Evolutionary conservation across 2,888 invertebrate genomes (phyloP), one percentile per base, ranked within the genome.

Genomic region (Rhagonycha lutea): DNA sequence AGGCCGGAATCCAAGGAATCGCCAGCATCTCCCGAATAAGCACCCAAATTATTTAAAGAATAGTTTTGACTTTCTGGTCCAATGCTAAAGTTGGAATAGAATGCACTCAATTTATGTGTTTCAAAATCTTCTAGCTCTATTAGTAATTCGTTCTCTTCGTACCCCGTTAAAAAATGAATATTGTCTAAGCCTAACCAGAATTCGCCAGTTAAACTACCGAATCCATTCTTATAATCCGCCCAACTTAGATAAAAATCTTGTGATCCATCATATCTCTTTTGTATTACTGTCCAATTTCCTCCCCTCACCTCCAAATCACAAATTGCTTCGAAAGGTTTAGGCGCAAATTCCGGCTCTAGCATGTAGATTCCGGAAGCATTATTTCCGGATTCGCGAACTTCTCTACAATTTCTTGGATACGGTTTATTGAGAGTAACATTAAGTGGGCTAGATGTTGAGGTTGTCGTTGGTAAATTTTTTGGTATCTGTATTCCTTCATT

Each of bases 1-100:
- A 93, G 93, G 80, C 94, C 94, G 83, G 93, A 94, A 0, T 89
- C 88, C 32, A 94, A 84, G 0, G 94, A 92, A 84, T 94, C 94
- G 0, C 94, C 92, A 88, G 85, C 85, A 73, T 82, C 81, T 7
- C 94, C 93, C 23, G 88, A 88, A 78, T 90, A 93, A 12, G 88
- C 88, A 5, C 92, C 93, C 3, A 94, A 89, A 1, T 94, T 88
- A 80, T 91, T 92, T 69, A 94, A 88, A 14, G 92, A 87, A 83
- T 91, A 94, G 0, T 91, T 90, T 79, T 93, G 93, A 32, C 89
- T 87, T 84, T 93, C 93, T 0, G 91, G 89, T 4, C 92, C 92
- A 63, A 94, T 88, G 0, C 92, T 92, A 83, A 94, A 94, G 3
- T 91, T 89, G 0, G 89, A 89, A 84, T 93, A 94, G 0, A 87